Conservation (phyloP, 2,113 vertebrate species). For the Alligator mississippiensis region DNA sequence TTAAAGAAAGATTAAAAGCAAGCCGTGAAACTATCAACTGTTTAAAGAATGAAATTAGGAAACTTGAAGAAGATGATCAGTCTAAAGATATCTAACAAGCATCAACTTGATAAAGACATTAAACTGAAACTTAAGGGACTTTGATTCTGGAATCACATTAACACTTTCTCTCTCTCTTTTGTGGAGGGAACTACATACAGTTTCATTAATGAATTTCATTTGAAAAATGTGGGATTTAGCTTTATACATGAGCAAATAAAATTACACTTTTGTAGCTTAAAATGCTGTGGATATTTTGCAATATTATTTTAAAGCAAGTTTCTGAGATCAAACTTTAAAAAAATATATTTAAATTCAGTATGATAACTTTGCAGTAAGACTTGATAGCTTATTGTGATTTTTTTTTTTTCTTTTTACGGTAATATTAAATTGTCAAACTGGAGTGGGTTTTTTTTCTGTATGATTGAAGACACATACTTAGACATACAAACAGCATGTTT, state of each 20-base stretch:
- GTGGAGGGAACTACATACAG: not conserved
- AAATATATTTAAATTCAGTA: slow-evolving; percentile 1
- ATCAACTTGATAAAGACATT: not conserved
- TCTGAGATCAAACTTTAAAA: slow-evolving; percentile 29
- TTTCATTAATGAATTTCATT: not conserved
- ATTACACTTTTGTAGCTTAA: slow-evolving; percentile 22
- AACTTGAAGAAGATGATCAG: slow-evolving; percentile 97
- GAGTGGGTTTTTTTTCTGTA: slow-evolving; percentile 16
- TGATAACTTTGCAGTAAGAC: slow-evolving; percentile 32
- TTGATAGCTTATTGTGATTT: slow-evolving; percentile 24
- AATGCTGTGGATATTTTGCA: not conserved
- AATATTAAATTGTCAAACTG: too few species aligned
- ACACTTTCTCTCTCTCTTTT: not conserved
- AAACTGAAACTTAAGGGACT: not conserved
- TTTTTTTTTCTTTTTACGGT: not conserved
- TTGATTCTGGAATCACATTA: not conserved
- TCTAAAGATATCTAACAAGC: slow-evolving; percentile 90
- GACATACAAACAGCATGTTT: slow-evolving; percentile 50
- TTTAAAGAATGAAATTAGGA: slow-evolving; percentile 95
- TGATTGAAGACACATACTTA: slow-evolving; percentile 37
- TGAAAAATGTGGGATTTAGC: not conserved
- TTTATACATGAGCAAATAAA: slow-evolving; percentile 8
- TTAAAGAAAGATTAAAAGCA: slow-evolving; percentile 97
- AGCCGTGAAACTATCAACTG: slow-evolving; percentile 98
- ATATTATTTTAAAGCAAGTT: slow-evolving; percentile 32